Percentiles rank a stretch among this genome's conserved stretches.
phyloP scores from a whole-genome alignment of 1,140 invertebrate genomes.

The Dinothrombium tinctorium region DNA sequence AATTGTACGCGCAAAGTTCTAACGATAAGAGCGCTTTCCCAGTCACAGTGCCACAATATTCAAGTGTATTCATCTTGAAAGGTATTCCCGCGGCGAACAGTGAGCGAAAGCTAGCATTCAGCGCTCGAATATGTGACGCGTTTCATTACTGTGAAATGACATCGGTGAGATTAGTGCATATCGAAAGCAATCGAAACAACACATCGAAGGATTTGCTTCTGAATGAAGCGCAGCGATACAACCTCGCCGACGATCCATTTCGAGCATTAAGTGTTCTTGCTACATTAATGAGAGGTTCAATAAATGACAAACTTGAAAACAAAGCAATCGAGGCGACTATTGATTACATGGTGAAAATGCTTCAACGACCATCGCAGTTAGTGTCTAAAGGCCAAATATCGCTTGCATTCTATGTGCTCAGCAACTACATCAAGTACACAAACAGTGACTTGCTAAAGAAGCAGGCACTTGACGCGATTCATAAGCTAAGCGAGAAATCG shows the following conservation, averaged over 20 bases:
- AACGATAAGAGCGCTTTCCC: slow-evolving; percentile 4
- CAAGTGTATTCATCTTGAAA: slow-evolving; percentile 11
- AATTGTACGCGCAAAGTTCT: slow-evolving; percentile 10
- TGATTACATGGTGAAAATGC: slow-evolving; percentile 2
- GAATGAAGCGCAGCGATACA: slow-evolving; percentile 2
- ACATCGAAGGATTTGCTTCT: slow-evolving; percentile 1
- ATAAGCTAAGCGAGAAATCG: slow-evolving; percentile 4
- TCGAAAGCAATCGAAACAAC: slow-evolving; percentile 1
- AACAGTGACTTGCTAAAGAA: not conserved
- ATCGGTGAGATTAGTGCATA: not conserved
- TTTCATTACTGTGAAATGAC: slow-evolving; percentile 9
- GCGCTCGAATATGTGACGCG: slow-evolving; percentile 6
- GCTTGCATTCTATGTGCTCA: slow-evolving; percentile 1
- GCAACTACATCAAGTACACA: slow-evolving; percentile 1
- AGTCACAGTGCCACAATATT: slow-evolving; percentile 12
- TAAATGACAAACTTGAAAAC: not conserved
- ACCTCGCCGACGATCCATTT: slow-evolving; percentile 7
- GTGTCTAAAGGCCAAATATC: slow-evolving; percentile 6
- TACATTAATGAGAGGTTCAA: not conserved
- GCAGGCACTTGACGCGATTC: slow-evolving; percentile 3
- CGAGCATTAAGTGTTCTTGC: not conserved
- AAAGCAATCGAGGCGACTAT: slow-evolving; percentile 5
- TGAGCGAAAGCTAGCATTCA: slow-evolving; percentile 3
- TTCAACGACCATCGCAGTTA: slow-evolving; percentile 6
- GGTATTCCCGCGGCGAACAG: slow-evolving; percentile 7